phyloP scores from a whole-genome alignment of 2,113 vertebrate genomes.

The Periophthalmodon schlosseri region DNA sequence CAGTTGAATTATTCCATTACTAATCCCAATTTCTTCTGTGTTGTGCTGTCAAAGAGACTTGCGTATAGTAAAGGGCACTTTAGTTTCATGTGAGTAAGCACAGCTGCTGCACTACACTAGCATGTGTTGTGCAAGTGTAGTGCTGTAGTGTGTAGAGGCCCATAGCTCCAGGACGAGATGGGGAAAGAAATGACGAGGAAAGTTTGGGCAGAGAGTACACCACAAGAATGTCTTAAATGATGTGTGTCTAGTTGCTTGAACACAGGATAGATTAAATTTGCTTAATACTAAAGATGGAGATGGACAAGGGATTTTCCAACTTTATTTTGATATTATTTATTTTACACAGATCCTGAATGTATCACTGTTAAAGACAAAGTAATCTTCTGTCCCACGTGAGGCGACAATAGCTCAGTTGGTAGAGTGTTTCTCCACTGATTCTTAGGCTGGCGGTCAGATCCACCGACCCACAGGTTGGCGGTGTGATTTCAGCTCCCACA shows the following conservation, averaged over 20 bases:
- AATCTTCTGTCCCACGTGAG: not conserved
- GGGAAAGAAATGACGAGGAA: conserved; percentile 49
- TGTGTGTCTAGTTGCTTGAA: not conserved
- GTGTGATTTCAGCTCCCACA: no score
- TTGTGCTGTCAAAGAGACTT: not conserved
- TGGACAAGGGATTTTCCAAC: not conserved
- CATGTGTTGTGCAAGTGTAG: conserved; percentile 2
- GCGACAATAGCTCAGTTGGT: no score
- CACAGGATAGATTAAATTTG: not conserved
- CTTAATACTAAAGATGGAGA: not conserved
- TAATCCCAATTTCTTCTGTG: not conserved
- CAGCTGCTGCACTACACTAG: conserved; percentile 18
- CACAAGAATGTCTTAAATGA: not conserved
- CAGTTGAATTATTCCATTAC: not conserved
- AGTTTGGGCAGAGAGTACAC: not conserved
- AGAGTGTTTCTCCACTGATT: no score
- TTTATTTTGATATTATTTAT: not conserved
- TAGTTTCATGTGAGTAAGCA: conserved; percentile 1
- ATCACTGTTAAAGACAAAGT: not conserved
- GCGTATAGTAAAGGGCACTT: not conserved
- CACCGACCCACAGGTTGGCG: no score
- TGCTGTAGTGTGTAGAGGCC: not conserved
- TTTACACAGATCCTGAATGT: not conserved
- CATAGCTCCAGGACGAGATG: conserved; percentile 34
- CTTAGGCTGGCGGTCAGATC: no score